Percentiles rank a stretch among this genome's conserved stretches.
Evolutionary conservation across 2,113 vertebrate species (phyloP).

Genomic region (Melanocharis versteri): DNA sequence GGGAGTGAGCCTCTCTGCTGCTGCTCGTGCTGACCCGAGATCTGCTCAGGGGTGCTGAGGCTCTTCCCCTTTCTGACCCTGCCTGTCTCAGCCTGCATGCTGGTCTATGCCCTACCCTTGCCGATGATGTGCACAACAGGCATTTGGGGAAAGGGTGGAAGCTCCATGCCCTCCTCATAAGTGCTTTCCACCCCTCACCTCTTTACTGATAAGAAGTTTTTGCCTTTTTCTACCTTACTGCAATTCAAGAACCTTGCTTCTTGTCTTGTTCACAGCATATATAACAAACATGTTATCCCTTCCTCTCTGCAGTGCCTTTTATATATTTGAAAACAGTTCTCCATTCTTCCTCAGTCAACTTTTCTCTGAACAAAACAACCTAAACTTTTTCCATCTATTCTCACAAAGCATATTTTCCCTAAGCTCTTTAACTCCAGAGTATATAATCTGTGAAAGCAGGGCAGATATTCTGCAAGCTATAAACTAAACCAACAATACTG

Average conservation of each 20-base stretch:
- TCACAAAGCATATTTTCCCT: neutral
- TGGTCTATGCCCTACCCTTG: neutral
- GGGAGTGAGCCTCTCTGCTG: accelerated
- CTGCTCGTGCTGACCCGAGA: accelerated
- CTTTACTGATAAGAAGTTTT: neutral
- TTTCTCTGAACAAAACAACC: neutral
- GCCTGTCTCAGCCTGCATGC: neutral
- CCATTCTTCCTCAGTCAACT: neutral
- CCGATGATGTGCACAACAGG: neutral
- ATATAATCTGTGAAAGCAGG: neutral
- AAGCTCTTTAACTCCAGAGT: neutral
- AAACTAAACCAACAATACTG: neutral
- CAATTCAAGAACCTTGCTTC: neutral
- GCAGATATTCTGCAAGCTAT: neutral
- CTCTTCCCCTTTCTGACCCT: neutral
- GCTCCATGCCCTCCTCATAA: neutral
- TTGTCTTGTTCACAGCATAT: neutral
- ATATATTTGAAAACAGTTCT: neutral
- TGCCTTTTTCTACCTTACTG: neutral
- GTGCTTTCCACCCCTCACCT: neutral
- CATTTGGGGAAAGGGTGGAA: neutral
- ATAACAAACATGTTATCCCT: neutral
- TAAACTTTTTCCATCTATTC: neutral
- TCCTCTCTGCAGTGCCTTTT: neutral
- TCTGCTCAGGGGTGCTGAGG: neutral